Percentiles rank a stretch among this genome's conserved stretches.
These are phyloP conservation scores for Dinomys branickii DNA, from an alignment of 2,113 vertebrate species.

Conservation along the genomic window DNA sequence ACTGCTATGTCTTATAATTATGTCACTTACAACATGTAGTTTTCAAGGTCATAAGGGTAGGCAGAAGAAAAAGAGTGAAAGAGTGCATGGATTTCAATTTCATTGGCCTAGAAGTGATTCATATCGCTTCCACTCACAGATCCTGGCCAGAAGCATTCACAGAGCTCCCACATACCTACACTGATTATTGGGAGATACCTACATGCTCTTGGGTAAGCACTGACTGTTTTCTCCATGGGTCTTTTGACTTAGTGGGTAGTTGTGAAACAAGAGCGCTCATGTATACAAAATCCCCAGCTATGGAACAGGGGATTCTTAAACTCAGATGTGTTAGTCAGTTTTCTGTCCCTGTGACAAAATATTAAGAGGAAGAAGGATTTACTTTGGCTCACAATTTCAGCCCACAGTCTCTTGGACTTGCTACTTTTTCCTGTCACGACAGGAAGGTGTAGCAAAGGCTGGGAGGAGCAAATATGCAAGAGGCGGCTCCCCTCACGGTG, in stretches of 20 bases:
- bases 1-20: not conserved
- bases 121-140: not conserved
- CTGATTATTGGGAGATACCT: not conserved
- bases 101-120: not conserved
- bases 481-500: not conserved
- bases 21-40: not conserved
- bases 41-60: not conserved
- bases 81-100: not conserved
- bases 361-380: not conserved
- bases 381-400: not conserved
- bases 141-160: too few relatives aligned
- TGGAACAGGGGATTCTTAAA: not conserved
- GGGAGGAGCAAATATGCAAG: not conserved
- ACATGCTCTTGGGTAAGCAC: accelerated
- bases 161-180: not conserved
- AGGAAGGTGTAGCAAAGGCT: not conserved
- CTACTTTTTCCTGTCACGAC: not conserved
- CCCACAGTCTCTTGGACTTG: not conserved
- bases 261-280: not conserved
- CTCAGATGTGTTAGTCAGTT: not conserved
- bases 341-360: not conserved
- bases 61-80: not conserved
- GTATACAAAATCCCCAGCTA: not conserved
- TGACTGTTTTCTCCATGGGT: too few relatives aligned
- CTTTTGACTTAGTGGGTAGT: not conserved